A percentile compares a stretch with the other conserved stretches of the same genome.
These are phyloP conservation scores for Larimichthys crocea DNA, from an alignment of 2,113 vertebrate genomes.

Conservation along the genomic window DNA sequence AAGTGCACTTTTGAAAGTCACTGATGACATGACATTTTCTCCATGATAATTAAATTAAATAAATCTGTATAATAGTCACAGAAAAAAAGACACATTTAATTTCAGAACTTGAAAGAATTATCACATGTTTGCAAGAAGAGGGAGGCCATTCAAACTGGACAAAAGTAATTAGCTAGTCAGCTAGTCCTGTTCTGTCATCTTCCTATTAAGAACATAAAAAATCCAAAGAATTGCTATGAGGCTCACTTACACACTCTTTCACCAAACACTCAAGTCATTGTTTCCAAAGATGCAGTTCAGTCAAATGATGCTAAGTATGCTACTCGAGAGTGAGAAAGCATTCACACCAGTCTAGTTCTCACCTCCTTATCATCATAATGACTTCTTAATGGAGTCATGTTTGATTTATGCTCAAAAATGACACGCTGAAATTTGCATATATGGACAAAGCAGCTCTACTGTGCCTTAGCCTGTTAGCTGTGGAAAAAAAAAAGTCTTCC, in stretches of 20 bases:
- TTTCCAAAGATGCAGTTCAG: conserved; percentile 30
- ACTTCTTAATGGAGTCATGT: conserved; percentile 56
- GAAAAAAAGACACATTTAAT: no score
- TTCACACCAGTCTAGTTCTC: conserved; percentile 47
- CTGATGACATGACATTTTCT: neutral
- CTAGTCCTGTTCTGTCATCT: neutral
- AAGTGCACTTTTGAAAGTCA: neutral
- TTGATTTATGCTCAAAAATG: conserved; percentile 62
- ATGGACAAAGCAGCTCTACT: conserved; percentile 33
- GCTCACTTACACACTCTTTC: conserved; percentile 11
- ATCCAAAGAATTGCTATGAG: conserved; percentile 9
- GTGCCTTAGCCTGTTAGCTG: conserved; percentile 34
- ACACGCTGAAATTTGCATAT: conserved; percentile 30
- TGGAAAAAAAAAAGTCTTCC: conserved; percentile 40
- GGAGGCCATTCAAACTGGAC: neutral
- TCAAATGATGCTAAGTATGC: conserved; percentile 44
- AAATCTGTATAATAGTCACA: neutral
- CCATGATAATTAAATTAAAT: neutral
- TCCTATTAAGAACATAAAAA: conserved; percentile 27
- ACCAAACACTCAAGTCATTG: neutral
- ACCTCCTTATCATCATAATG: conserved; percentile 54
- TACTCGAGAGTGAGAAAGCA: conserved; percentile 11
- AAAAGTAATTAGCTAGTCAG: neutral
- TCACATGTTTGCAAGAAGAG: no score
- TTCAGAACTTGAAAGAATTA: neutral